phyloP scores from a whole-genome alignment of 2,113 vertebrate genomes.

The Phrynocephalus versicolor region DNA sequence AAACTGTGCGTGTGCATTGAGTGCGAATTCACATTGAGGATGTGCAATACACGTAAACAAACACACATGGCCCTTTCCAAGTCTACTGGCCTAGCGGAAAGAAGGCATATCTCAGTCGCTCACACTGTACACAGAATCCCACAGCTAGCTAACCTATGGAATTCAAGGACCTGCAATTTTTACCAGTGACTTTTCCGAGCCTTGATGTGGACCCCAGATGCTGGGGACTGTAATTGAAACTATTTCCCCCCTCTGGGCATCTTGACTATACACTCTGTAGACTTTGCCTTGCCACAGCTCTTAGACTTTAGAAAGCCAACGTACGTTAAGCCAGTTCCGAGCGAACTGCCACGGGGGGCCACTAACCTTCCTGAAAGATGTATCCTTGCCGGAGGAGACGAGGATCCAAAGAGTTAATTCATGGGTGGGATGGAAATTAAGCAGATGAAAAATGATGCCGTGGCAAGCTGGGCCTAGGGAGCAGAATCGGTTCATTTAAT shows the following conservation, averaged over 20 bases:
- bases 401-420: background rate
- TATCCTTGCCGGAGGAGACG: background rate
- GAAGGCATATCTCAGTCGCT: background rate
- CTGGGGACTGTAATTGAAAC: too few relatives aligned
- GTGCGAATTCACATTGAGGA: background rate
- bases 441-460: conserved; percentile 28
- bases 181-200: background rate
- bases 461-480: background rate
- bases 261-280: too few relatives aligned
- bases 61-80: background rate
- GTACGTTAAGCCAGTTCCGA: too few relatives aligned
- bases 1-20: too few relatives aligned
- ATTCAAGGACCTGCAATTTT: background rate
- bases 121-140: background rate
- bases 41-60: too few relatives aligned
- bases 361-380: too few relatives aligned
- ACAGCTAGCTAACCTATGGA: too few relatives aligned
- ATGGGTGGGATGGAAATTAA: background rate
- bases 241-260: too few relatives aligned
- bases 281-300: too few relatives aligned
- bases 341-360: too few relatives aligned
- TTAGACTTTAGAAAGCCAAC: too few relatives aligned
- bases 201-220: background rate
- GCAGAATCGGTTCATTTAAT: background rate
- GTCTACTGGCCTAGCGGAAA: background rate